Evolutionary conservation across 1,140 invertebrate species (phyloP).

Genomic region (Cotesia typhae): DNA sequence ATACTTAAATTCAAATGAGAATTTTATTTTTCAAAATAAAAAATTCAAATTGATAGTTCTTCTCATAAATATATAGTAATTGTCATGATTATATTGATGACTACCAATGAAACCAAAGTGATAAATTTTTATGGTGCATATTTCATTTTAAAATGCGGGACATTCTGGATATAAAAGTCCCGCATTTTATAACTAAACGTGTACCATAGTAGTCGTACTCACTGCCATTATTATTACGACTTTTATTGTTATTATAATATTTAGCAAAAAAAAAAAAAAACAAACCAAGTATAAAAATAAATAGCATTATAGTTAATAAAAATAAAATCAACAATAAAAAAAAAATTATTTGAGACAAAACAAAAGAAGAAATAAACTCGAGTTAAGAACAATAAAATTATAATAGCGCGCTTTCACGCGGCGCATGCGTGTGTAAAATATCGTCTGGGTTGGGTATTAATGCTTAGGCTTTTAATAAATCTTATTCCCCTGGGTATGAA

Average conservation of each 20-base stretch:
- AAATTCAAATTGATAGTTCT: background rate
- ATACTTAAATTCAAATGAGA: too few relatives aligned
- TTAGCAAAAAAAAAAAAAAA: slow-evolving; percentile 9
- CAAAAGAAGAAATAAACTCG: slow-evolving; percentile 27
- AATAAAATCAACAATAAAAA: slow-evolving; percentile 1
- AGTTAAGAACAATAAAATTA: slow-evolving; percentile 40
- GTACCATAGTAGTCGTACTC: slow-evolving; percentile 15
- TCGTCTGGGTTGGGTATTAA: slow-evolving; percentile 52
- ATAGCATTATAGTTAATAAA: slow-evolving; percentile 10
- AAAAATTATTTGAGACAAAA: slow-evolving; percentile 9
- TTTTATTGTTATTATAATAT: too few relatives aligned
- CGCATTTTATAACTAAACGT: slow-evolving; percentile 31
- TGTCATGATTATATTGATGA: background rate
- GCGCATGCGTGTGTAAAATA: slow-evolving; percentile 41
- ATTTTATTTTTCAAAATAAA: slow-evolving; percentile 26
- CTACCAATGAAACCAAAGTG: slow-evolving; percentile 22
- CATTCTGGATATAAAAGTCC: slow-evolving; percentile 27
- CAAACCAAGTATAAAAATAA: slow-evolving; percentile 15
- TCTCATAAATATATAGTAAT: slow-evolving; percentile 2
- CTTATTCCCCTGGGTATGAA: slow-evolving; percentile 60
- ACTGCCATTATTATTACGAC: too few relatives aligned
- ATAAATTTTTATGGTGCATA: slow-evolving; percentile 41
- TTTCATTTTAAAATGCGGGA: slow-evolving; percentile 35
- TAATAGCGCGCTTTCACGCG: slow-evolving; percentile 33
- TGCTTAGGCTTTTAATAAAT: slow-evolving; percentile 64